Percentiles rank a stretch among this genome's conserved stretches.
phyloP scores from a whole-genome alignment of 2,888 invertebrate genomes.

The Conistra vaccinii region DNA sequence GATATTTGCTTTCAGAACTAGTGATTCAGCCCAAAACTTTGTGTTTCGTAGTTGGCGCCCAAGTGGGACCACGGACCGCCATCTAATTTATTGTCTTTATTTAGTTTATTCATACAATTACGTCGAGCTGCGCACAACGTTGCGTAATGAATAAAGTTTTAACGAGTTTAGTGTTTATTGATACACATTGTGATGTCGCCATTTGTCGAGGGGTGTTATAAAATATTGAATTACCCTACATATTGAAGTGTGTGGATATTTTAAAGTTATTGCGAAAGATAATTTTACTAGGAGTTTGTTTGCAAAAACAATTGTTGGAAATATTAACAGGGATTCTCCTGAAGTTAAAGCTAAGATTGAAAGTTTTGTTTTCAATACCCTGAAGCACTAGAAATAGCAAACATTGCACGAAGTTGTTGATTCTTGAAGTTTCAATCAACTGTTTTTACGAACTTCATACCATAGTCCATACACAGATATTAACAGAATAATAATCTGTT shows the following conservation, averaged over 20 bases:
- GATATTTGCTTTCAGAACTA: conserved; percentile 29
- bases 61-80: conserved; percentile 47
- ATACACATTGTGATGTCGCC: conserved; percentile 46
- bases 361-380: background rate
- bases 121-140: conserved; percentile 33
- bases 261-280: conserved; percentile 3
- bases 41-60: conserved; percentile 53
- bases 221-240: conserved; percentile 42
- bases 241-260: conserved; percentile 19
- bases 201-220: conserved; percentile 27
- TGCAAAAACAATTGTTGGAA: background rate
- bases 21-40: conserved; percentile 47
- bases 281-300: background rate
- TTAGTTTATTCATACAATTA: conserved; percentile 61
- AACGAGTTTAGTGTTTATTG: conserved; percentile 60
- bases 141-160: conserved; percentile 67
- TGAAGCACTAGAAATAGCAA: background rate
- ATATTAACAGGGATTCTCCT: background rate
- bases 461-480: background rate
- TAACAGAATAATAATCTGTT: background rate
- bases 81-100: conserved; percentile 57
- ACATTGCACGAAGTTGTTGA: background rate
- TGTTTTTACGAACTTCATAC: background rate
- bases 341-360: background rate
- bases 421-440: background rate